Base-by-base conservation (phyloP, 2,888 invertebrate species). In the Xanthia togata region DNA sequence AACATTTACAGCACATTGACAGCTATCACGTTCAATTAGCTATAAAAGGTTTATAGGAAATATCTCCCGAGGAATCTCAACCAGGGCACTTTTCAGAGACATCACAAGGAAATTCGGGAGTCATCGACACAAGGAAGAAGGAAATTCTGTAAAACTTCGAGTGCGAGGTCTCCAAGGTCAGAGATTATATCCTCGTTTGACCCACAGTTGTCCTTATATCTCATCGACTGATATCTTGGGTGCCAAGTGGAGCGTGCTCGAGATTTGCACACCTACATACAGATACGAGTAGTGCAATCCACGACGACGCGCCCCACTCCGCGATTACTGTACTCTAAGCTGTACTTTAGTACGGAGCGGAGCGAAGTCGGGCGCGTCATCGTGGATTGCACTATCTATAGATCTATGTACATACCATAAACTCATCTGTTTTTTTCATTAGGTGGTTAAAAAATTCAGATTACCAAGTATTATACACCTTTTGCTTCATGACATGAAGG, bases 181-280 rank as follows among this genome's bases (percentile, higher is more conserved):
- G n/a, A 74, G 47, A 50, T 76, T 76, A n/a, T 50, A 53, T 55
- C 41, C 41, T 41, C n/a, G 9, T 53, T 74, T 76, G 31, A 41
- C n/a, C 41, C 14, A 44, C 31, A 23, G 59, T 57, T 68, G 41
- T 65, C 44, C 44, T 8, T 47, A 41, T n/a, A 35, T 20, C n/a
- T 41, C 17, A 26, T 44, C 62, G 35, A 23, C 44, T 26, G 31
- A 75, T 63, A 41, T 76, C 20, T 44, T 55, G 53, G 14, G 31
- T 44, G 35, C 9, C 41, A 17, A 75, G 17, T 74, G 31, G 14
- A 9, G 31, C 9, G 14, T 67, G 23, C 2, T 55, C 9, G 23
- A 23, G 35, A 73, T 44, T 50, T 9, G 14, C 50, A 35, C n/a
- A 41, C 4, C 3, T 6, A n/a, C 17, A 3, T 2, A 41, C 6